Evolutionary conservation across 2,113 vertebrate species (phyloP).

Genomic region (Marmota monax): DNA sequence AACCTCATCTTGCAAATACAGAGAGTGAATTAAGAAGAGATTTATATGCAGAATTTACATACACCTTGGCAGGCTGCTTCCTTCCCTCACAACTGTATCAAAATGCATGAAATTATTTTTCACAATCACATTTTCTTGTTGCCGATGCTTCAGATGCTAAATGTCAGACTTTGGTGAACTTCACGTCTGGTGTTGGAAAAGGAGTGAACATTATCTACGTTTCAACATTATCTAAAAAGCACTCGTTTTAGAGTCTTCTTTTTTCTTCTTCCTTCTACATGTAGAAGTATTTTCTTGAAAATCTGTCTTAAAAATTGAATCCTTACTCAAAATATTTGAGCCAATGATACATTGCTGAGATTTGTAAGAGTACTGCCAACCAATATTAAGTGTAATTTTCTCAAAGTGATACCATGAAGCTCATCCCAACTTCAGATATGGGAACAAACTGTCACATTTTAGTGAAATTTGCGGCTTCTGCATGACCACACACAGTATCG

Average conservation of each 20-base stretch:
- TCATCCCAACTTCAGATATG: conserved; percentile 77
- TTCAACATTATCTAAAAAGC: not conserved
- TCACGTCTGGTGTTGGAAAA: not conserved
- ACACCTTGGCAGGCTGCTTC: no score
- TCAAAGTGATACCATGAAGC: conserved; percentile 22
- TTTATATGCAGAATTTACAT: not conserved
- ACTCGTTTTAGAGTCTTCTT: not conserved
- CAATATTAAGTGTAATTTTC: not conserved
- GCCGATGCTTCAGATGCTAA: not conserved
- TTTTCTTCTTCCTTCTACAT: not conserved
- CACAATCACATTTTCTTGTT: not conserved
- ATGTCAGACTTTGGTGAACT: not conserved
- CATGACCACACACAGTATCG: conserved; percentile 77
- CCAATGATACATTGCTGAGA: not conserved
- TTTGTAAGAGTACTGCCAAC: not conserved
- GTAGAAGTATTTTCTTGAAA: conserved; percentile 37
- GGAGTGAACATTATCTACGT: not conserved
- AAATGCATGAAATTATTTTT: not conserved
- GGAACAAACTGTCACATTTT: conserved; percentile 83
- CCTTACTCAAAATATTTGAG: not conserved
- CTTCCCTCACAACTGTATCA: not conserved
- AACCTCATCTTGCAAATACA: not conserved
- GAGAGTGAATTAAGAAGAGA: not conserved
- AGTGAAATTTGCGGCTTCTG: conserved; percentile 85
- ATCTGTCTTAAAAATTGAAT: conserved; percentile 15